Evolutionary conservation across 2,888 invertebrate species (phyloP).

Genomic region (Boloria selene): DNA sequence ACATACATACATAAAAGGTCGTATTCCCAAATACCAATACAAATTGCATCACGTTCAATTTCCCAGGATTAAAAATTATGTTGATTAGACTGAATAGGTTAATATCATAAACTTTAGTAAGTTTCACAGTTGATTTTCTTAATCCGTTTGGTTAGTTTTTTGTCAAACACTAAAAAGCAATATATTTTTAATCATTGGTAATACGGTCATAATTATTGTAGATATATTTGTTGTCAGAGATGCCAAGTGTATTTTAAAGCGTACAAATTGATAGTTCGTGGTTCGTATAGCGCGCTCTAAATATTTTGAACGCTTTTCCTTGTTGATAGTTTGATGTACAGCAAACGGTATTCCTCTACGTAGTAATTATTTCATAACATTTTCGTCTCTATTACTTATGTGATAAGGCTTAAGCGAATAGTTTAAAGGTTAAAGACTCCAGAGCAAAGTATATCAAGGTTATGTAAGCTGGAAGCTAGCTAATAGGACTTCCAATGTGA

Average conservation of each 20-base stretch:
- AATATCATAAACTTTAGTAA: too few relatives aligned
- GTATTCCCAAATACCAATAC: too few relatives aligned
- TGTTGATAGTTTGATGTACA: constrained; percentile 34
- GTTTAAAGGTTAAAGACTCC: constrained; percentile 15
- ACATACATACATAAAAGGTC: too few relatives aligned
- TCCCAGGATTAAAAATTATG: too few relatives aligned
- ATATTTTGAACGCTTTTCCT: constrained; percentile 44
- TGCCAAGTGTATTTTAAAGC: constrained; percentile 30
- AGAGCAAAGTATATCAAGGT: constrained; percentile 39
- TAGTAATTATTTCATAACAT: neutral
- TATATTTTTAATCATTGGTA: too few relatives aligned
- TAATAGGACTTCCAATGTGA: constrained; percentile 41
- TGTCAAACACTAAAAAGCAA: too few relatives aligned
- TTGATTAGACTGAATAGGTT: too few relatives aligned
- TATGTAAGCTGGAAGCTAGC: constrained; percentile 45
- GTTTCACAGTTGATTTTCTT: too few relatives aligned
- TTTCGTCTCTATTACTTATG: constrained; percentile 6
- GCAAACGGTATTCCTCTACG: constrained; percentile 15
- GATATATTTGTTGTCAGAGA: neutral
- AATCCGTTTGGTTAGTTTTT: too few relatives aligned
- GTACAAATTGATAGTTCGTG: constrained; percentile 42
- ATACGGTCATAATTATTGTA: neutral
- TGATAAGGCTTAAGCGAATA: constrained; percentile 8
- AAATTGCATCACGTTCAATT: too few relatives aligned
- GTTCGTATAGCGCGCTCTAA: constrained; percentile 38